These are phyloP conservation scores for Zaprionus nigranus DNA, from an alignment of 1,140 invertebrate genomes.

Conservation along the genomic window DNA sequence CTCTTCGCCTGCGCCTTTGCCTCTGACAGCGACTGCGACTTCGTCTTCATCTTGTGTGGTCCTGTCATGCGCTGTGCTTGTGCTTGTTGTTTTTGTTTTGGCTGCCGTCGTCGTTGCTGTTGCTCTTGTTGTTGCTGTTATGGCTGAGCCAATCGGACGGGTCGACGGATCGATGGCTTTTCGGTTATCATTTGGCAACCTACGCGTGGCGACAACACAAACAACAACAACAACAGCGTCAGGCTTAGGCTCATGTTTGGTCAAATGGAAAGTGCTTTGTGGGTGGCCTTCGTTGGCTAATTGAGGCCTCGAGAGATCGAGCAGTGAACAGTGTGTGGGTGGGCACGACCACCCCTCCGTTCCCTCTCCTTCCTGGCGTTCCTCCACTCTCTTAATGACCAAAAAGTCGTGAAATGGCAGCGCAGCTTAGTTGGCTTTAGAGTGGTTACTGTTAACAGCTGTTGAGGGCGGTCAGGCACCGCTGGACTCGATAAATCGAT, in stretches of 20 bases:
- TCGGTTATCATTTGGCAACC: constrained; percentile 74
- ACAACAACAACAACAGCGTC: not conserved
- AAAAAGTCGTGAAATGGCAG: constrained; percentile 13
- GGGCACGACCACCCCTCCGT: not conserved
- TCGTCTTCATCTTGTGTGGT: constrained; percentile 68
- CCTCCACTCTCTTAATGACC: not conserved
- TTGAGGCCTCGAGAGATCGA: constrained; percentile 26
- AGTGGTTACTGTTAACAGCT: not conserved
- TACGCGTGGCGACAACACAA: constrained; percentile 70
- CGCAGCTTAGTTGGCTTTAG: not conserved
- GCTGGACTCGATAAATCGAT: too few species aligned
- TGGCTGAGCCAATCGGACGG: constrained; percentile 47
- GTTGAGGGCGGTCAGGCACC: not conserved
- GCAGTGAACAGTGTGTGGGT: constrained; percentile 30
- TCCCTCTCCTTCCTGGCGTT: not conserved
- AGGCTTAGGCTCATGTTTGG: constrained; percentile 33
- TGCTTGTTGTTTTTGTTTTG: constrained; percentile 44
- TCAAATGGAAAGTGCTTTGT: constrained; percentile 59
- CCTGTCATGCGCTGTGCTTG: constrained; percentile 68
- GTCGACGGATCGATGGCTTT: constrained; percentile 67
- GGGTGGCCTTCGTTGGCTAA: constrained; percentile 49
- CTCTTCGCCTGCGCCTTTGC: constrained; percentile 2
- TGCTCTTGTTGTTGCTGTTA: constrained; percentile 45
- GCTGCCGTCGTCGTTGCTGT: constrained; percentile 10
- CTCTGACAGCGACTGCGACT: constrained; percentile 6